A percentile compares a stretch with the other conserved stretches of the same genome.
Conservation (phyloP, 2,888 invertebrate genomes). For the Thecophora atra region DNA sequence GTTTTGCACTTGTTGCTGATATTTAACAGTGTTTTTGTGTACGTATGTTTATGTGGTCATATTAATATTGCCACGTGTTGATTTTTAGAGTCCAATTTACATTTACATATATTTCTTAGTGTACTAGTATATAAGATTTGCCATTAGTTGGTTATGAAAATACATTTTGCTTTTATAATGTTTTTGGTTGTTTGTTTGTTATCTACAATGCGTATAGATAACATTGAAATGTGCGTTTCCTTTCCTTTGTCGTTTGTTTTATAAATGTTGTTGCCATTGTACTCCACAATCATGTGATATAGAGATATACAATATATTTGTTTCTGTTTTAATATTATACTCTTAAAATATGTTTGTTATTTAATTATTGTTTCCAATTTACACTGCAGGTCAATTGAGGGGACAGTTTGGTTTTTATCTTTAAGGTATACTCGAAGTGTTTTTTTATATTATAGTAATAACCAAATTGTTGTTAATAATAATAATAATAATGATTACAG, state of each 20-base stretch:
- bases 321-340: background rate
- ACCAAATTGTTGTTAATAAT: too few relatives aligned
- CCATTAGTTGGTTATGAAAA: conserved; percentile 4
- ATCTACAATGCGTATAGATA: conserved; percentile 14
- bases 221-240: conserved; percentile 39
- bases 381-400: conserved; percentile 32
- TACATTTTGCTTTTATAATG: conserved; percentile 1
- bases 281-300: conserved; percentile 8
- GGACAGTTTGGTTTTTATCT: background rate
- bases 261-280: background rate
- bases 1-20: conserved; percentile 19
- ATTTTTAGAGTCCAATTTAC: background rate
- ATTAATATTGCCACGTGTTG: background rate
- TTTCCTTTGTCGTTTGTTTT: conserved; percentile 31
- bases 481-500: too few relatives aligned
- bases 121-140: background rate
- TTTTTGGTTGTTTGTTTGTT: background rate
- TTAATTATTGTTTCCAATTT: conserved; percentile 38
- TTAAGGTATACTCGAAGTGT: too few relatives aligned
- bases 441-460: too few relatives aligned
- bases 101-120: background rate
- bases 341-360: conserved; percentile 15
- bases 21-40: conserved; percentile 5
- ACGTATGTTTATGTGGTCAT: too few relatives aligned
- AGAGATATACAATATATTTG: conserved; percentile 17